Base-by-base conservation (phyloP, 2,113 vertebrate species). In the Sinocyclocheilus maitianheensis region DNA sequence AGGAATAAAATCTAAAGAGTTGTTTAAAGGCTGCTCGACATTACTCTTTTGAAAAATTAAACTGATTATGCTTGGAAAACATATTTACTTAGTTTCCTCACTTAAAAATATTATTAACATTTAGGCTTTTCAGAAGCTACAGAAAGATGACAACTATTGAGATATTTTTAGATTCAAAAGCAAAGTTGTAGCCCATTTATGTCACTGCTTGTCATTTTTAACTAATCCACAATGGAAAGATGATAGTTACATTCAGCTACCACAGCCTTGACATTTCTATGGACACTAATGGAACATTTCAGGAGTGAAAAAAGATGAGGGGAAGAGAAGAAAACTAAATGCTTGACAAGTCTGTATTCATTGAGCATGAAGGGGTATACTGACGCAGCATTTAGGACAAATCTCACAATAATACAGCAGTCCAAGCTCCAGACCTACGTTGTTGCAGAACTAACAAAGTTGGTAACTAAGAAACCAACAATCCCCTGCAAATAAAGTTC, bases 381-480 rank as follows among this genome's bases (percentile, higher is more conserved):
- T 75, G 62, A 76, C 62, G 22, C 5, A 69, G 78, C 79, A 65
- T 83, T 88, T 67, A 75, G 46, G 65, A 89, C 65, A 77, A 46
- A 85, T 87, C 60, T 62, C 58, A 85, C 78, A 34, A 82, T 63
- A 81, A 48, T 30, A 53, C 24, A 53, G 18, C 65, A 69, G 30
- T 0, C 3, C 24, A 53, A 82, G 11, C 63, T 71, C 63, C 43
- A 13, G 24, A 24, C 69, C 18, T 69, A 3, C 81, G 20, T 22
- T 40, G 88, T 55, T 65, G 85, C 75, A 77, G 48, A 77, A 34
- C 76, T 55, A 77, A 77, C 76, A 55, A 77, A 77, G 65, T 79
- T 79, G 43, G 63, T 86, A 84, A 83, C 88, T 75, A 90, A 86
- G 87, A 80, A 80, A 88, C 83, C 67, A 87, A 71, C 72, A 86